A percentile compares a stretch with the other conserved stretches of the same genome.
Evolutionary conservation across 2,797 vertebrate genomes (phyloP).

Genomic region (Microctenopoma lineatum): DNA sequence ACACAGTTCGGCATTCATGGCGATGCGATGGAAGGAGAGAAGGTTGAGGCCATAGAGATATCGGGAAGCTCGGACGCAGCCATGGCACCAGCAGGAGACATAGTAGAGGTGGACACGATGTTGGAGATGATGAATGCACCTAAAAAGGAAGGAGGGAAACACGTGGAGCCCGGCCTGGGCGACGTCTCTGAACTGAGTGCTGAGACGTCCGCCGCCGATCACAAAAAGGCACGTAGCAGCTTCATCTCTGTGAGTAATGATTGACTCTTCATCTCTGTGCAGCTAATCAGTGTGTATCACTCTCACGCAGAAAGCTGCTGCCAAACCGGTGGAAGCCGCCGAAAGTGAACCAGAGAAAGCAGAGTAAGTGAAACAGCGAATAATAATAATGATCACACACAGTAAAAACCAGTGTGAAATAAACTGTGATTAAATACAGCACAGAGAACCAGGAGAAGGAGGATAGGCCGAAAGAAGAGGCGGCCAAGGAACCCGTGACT

Average conservation of each 20-base stretch:
- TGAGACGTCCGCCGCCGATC: slow-evolving; percentile 62
- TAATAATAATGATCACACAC: not conserved
- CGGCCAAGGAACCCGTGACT: slow-evolving; percentile 78
- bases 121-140: slow-evolving; percentile 87
- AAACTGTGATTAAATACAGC: slow-evolving; percentile 72
- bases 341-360: slow-evolving; percentile 92
- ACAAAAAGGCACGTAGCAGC: slow-evolving; percentile 73
- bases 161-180: slow-evolving; percentile 92
- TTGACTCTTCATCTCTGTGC: not conserved
- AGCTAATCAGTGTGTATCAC: not conserved
- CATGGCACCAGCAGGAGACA: slow-evolving; percentile 84
- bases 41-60: slow-evolving; percentile 85
- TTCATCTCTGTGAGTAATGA: not conserved
- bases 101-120: slow-evolving; percentile 86
- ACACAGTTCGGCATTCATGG: slow-evolving; percentile 98
- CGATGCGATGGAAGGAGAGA: slow-evolving; percentile 90
- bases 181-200: slow-evolving; percentile 88
- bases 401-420: slow-evolving; percentile 10
- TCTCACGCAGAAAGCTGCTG: slow-evolving; percentile 80
- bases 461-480: slow-evolving; percentile 89
- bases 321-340: slow-evolving; percentile 77
- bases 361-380: slow-evolving; percentile 88
- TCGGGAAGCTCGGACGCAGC: slow-evolving; percentile 81
- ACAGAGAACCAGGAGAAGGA: slow-evolving; percentile 95
- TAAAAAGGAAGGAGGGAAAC: slow-evolving; percentile 92